Base-by-base conservation (phyloP, 2,888 invertebrate genomes). In the Philopedon plagiatum region DNA sequence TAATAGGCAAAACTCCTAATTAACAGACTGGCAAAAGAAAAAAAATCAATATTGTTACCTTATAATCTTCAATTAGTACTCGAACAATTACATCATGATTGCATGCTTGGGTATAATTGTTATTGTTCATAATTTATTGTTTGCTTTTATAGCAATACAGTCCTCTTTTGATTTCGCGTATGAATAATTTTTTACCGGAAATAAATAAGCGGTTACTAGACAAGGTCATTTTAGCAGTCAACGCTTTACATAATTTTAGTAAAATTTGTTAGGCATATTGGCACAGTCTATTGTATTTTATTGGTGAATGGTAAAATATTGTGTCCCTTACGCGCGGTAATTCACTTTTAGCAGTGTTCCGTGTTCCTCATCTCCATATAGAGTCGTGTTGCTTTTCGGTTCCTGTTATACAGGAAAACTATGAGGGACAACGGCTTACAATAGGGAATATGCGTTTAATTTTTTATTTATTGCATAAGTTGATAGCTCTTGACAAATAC, bases 161-260 rank as follows among this genome's bases (percentile, higher is more conserved):
- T 49, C 23, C 23, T 49, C 23, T 49, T 49, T 49, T 49, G 8
- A 49, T 49, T 49, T 49, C 49, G 18, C 49, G 23, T 23, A 49
- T 49, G 49, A 49, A 49, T 49, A 49, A 51, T 29, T 51, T 29
- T 15, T 1, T 29, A 51, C 51, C 51, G 51, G 51, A 51, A 51
- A 51, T 0, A 29, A 26, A 29, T 51, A n/a, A 51, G 15, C 29
- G 51, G 29, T 51, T 15, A 1, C 8, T 11, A 26, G 29, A 29
- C 26, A 51, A 51, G 51, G 51, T 51, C 26, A 29, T 29, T 49
- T 49, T 21, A 8, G 1, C 29, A 29, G 26, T 9, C 49, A 49
- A 13, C 26, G 13, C 9, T 29, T 51, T 51, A 29, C 29, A 51
- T 29, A 51, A 29, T 51, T 51, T 29, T 29, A 13, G 29, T 13